phyloP scores from a whole-genome alignment of 2,113 vertebrate genomes.

The Cyphomyrus plagiostoma region DNA sequence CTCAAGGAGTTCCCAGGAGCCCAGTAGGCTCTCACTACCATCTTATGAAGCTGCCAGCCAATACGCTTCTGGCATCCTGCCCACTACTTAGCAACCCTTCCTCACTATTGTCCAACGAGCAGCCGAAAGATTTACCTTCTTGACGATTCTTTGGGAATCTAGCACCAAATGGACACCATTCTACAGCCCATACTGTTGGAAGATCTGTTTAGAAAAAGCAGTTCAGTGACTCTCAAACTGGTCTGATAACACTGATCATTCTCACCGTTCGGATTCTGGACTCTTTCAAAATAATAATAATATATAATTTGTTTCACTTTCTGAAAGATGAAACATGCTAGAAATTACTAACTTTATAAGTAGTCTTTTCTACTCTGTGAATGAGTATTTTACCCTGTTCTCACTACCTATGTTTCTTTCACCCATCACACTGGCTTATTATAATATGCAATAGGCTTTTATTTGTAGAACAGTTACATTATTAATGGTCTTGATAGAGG shows the following conservation, averaged over 20 bases:
- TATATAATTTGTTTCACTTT: slow-evolving; percentile 16
- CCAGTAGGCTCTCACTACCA: slow-evolving; percentile 51
- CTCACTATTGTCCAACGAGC: not conserved
- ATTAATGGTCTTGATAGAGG: slow-evolving; percentile 7
- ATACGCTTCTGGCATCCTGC: not conserved
- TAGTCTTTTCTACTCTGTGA: slow-evolving; percentile 7
- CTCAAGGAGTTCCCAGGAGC: slow-evolving; percentile 79
- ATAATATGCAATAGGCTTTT: not conserved
- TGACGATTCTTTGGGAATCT: not conserved
- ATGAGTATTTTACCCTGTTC: not conserved
- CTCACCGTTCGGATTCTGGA: not conserved
- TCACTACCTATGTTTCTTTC: not conserved
- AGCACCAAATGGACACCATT: not conserved
- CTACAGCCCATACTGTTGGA: not conserved
- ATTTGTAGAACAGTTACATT: not conserved
- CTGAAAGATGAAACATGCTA: slow-evolving; percentile 7
- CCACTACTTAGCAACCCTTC: not conserved
- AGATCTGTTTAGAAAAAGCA: not conserved
- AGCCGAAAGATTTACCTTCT: not conserved
- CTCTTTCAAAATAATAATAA: not conserved
- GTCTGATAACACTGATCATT: not conserved
- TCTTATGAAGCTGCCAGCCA: not conserved
- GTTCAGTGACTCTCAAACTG: not conserved
- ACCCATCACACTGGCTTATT: not conserved
- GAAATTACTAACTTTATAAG: not conserved